Base-by-base conservation (phyloP, 2,888 invertebrate species). In the Acrobeloides nanus region DNA sequence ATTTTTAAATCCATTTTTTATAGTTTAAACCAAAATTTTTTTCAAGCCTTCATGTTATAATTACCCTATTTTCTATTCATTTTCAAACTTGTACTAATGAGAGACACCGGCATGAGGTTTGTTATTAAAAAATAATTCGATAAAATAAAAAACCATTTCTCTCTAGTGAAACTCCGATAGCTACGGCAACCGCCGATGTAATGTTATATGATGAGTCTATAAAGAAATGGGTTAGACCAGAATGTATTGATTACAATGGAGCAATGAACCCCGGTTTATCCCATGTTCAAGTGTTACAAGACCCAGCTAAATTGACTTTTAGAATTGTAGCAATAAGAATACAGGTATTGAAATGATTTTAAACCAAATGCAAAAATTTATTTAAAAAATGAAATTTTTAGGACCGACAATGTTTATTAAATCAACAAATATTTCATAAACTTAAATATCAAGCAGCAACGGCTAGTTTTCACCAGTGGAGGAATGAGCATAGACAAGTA, bases 401-500 rank as follows among this genome's bases (percentile, higher is more conserved):
- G 43, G 25, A 10, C 18, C 20, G 6, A 18, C 21, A 24, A 15
- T 39, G 38, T 39, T 38, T n/a, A 40, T n/a, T 43, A 18, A 39
- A 43, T 15, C 43, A 43, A 38, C 21, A 17, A 18, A 43, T 43
- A 15, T 38, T 17, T 25, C 39, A 32, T 10, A 43, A 43, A 38
- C 24, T 43, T 21, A 43, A 43, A 8, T 43, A 43, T 21, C 43
- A 43, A 8, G 43, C 43, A 18, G 40, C 43, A n/a, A 43, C 43
- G 1, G 40, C n/a, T 6, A 23, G 17, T 17, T 43, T 43, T 43
- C 43, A 43, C 8, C 43, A 43, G 21, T 43, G 43, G 43, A 39
- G 43, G 15, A 43, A 43, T 39, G 43, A 43, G 15, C 43, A 43
- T 17, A 18, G 43, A 38, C 43, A 43, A n/a, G n/a, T n/a, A n/a